Base-by-base conservation (phyloP, 2,888 invertebrate species). In the Thysanoteuthis rhombus region DNA sequence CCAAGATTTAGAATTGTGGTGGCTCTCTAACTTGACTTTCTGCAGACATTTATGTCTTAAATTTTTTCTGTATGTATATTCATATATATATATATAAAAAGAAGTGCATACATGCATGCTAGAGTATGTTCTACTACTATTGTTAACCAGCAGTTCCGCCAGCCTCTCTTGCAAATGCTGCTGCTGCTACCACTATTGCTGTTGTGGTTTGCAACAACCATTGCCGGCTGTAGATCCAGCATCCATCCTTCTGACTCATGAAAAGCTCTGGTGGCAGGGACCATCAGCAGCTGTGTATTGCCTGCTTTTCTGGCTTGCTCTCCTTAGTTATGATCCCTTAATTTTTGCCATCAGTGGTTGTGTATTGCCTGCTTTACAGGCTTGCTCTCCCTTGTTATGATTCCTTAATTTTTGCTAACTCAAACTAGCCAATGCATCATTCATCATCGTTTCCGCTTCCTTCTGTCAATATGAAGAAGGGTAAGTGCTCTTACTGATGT, bases 351-450 rank as follows among this genome's bases (percentile, higher is more conserved):
- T 47, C 16, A 47, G 19, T 47, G 47, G 47, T n/a, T 75, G 10
- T 75, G 47, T 47, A 47, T 47, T 47, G 22, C 47, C 22, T 75
- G n/a, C 75, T 75, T n/a, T 75, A 32, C 75, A n/a, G n/a, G 75
- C 10, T 75, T 32, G n/a, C 32, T 75, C 75, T n/a, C 75, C n/a
- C 10, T n/a, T 12, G n/a, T 75, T 75, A 75, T 75, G 75, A 75
- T 75, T 75, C 75, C n/a, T 75, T 75, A 75, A 75, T 75, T 75
- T 75, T 75, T 75, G 16, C 75, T n/a, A 75, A 75, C 75, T n/a
- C 75, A 75, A n/a, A 75, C n/a, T 91, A 91, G 45, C 91, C 91
- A 91, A 45, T 91, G 91, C 45, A 91, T 91, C 91, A 40, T 91
- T 45, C 91, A 32, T 91, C 45, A 25, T 91, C 91, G 42, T 42